A percentile compares a stretch with the other conserved stretches of the same genome.
These are phyloP conservation scores for Chaetodon trifasciatus DNA, from an alignment of 2,797 vertebrate genomes.

Conservation along the genomic window DNA sequence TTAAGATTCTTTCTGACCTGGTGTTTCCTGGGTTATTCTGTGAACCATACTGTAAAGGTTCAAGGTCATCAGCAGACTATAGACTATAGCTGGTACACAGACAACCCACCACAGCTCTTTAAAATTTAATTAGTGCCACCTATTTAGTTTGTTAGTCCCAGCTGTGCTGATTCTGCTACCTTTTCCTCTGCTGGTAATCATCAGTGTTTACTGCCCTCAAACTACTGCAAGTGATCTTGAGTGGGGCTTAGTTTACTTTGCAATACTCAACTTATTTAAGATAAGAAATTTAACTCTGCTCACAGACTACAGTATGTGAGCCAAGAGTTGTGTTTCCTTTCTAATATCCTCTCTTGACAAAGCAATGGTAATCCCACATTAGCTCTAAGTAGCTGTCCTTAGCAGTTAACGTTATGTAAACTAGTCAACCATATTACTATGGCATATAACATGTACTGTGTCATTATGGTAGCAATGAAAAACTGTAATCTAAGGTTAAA, in stretches of 20 bases:
- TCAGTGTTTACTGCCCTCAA: constrained; percentile 31
- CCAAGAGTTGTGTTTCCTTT: constrained; percentile 19
- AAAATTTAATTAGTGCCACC: constrained; percentile 53
- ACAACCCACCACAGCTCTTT: constrained; percentile 32
- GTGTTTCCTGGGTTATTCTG: neutral
- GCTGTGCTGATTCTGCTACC: constrained; percentile 52
- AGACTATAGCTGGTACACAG: constrained; percentile 27
- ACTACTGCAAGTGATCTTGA: constrained; percentile 16
- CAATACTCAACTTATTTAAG: constrained; percentile 7
- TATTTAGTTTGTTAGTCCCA: constrained; percentile 47
- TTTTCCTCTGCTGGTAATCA: constrained; percentile 39
- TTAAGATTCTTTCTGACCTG: neutral
- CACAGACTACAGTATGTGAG: neutral
- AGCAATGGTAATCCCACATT: constrained; percentile 7
- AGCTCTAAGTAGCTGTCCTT: neutral
- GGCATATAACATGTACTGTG: neutral
- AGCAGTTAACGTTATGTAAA: constrained; percentile 1
- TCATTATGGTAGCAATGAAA: neutral
- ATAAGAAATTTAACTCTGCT: constrained; percentile 10
- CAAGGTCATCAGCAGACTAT: constrained; percentile 8
- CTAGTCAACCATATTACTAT: constrained; percentile 11
- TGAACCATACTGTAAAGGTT: constrained; percentile 11
- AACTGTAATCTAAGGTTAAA: neutral
- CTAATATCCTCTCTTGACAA: constrained; percentile 7
- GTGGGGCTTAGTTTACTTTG: constrained; percentile 27